Conservation (phyloP, 2,797 vertebrate species). For the Schizopygopsis malacanthus region DNA sequence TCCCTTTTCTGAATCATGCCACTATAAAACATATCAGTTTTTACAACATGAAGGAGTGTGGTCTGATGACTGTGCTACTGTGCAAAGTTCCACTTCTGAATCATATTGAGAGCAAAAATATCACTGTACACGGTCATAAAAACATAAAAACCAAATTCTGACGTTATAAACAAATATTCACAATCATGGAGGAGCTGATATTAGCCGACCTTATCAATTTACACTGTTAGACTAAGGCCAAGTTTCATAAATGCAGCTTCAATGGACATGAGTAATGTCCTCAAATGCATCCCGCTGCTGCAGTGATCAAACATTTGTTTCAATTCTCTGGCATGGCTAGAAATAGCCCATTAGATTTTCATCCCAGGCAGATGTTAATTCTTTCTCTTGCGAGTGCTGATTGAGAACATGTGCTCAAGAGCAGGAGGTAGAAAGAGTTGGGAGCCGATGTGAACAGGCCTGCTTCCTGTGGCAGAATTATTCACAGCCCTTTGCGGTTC, state of each 20-base stretch:
- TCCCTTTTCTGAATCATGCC: slow-evolving; percentile 43
- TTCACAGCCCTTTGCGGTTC: slow-evolving; percentile 61
- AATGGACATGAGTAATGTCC: background rate
- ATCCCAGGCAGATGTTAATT: slow-evolving; percentile 45
- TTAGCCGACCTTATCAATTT: background rate
- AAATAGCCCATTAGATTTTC: slow-evolving; percentile 34
- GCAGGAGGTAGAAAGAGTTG: slow-evolving; percentile 48
- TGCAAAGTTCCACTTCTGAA: slow-evolving; percentile 49
- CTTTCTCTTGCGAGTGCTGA: slow-evolving; percentile 43
- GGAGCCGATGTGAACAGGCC: slow-evolving; percentile 57
- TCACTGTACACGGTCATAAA: background rate
- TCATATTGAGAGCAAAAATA: slow-evolving; percentile 26
- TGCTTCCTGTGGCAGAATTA: slow-evolving; percentile 64
- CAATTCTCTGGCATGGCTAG: slow-evolving; percentile 23
- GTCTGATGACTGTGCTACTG: slow-evolving; percentile 37
- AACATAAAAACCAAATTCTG: slow-evolving; percentile 14
- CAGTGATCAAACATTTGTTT: background rate
- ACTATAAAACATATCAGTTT: slow-evolving; percentile 29
- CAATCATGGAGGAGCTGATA: background rate
- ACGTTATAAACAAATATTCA: slow-evolving; percentile 21
- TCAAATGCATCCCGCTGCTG: background rate
- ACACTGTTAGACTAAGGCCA: background rate
- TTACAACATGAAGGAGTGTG: slow-evolving; percentile 3
- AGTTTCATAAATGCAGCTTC: background rate
- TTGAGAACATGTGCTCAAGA: slow-evolving; percentile 53